Conservation (phyloP, 1,140 invertebrate genomes). For the Drosophila quadrilineata region DNA sequence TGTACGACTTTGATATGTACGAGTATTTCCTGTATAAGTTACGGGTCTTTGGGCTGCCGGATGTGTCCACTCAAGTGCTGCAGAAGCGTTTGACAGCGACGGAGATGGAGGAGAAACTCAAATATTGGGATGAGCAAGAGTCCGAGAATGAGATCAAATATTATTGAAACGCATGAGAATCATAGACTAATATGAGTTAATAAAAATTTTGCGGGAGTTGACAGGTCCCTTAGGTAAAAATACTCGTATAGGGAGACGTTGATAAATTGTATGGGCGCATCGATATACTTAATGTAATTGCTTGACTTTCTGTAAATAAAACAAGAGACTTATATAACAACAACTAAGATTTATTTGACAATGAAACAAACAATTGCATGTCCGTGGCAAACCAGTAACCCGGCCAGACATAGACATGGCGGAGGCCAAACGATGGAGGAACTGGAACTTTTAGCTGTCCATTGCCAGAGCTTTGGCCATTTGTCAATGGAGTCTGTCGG, state of each 20-base stretch:
- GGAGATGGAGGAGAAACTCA: constrained; percentile 47
- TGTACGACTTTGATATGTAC: constrained; percentile 92
- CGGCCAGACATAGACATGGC: no score
- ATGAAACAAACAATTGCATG: constrained; percentile 57
- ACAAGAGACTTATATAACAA: constrained; percentile 34
- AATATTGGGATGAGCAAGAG: constrained; percentile 41
- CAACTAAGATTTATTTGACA: constrained; percentile 70
- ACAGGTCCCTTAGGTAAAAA: no score
- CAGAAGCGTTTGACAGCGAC: constrained; percentile 22
- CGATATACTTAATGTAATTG: constrained; percentile 70
- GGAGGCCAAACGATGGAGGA: constrained; percentile 14
- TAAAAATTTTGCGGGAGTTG: no score
- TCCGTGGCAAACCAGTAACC: no score
- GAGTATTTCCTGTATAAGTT: constrained; percentile 95
- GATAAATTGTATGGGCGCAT: constrained; percentile 34
- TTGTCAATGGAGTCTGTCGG: constrained; percentile 50
- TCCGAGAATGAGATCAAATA: no score
- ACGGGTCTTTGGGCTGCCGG: constrained; percentile 87
- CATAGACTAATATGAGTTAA: no score
- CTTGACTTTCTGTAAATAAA: constrained; percentile 68
- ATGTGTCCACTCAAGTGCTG: not conserved
- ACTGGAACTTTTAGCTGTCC: constrained; percentile 53
- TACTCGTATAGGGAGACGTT: no score
- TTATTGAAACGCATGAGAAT: no score
- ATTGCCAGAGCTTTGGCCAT: constrained; percentile 53